phyloP scores from a whole-genome alignment of 1,140 invertebrate species.

The Drosophila prosaltans region DNA sequence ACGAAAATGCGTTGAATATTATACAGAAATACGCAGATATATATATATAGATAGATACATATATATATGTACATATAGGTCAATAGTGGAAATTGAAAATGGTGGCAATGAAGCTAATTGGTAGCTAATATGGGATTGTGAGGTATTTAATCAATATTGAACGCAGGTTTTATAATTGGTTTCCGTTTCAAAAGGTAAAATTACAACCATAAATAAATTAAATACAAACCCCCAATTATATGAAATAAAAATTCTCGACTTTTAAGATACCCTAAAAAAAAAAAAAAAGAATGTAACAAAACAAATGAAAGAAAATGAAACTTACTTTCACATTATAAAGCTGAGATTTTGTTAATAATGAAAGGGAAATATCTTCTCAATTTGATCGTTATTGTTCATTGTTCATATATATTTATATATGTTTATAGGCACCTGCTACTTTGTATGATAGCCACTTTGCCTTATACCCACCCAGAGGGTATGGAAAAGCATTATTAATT shows the following conservation, averaged over 20 bases:
- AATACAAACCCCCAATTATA: neutral
- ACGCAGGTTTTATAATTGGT: conserved; percentile 17
- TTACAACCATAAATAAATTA: conserved; percentile 12
- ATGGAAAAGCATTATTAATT: neutral
- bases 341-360: no score
- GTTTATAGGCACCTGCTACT: no score
- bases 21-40: neutral
- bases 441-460: no score
- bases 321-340: no score
- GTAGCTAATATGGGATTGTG: conserved; percentile 9
- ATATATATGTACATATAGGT: neutral
- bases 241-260: neutral
- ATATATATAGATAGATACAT: neutral
- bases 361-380: no score
- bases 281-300: no score
- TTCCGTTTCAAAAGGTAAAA: conserved; percentile 15
- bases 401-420: no score
- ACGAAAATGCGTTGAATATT: neutral
- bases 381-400: no score
- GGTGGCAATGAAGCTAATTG: conserved; percentile 17
- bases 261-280: neutral
- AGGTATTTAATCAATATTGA: conserved; percentile 18
- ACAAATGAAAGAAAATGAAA: no score
- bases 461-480: neutral
- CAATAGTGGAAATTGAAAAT: conserved; percentile 14